phyloP scores from a whole-genome alignment of 2,113 vertebrate genomes.

The Oryzias javanicus region DNA sequence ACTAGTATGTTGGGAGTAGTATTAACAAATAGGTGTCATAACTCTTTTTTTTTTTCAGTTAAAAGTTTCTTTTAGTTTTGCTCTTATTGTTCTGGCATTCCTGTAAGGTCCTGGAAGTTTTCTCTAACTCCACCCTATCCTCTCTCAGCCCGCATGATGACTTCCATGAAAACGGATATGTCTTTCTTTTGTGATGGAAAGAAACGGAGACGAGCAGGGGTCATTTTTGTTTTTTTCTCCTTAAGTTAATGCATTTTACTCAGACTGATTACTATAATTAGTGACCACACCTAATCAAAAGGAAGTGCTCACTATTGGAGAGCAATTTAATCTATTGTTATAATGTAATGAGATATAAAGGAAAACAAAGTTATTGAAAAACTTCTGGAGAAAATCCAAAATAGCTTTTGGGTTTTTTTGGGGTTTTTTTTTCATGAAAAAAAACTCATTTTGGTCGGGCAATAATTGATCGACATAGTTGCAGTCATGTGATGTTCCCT shows the following conservation, averaged over 20 bases:
- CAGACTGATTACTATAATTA: too few relatives aligned
- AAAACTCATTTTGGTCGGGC: conserved; percentile 1
- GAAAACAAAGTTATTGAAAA: not conserved
- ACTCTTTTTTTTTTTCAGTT: conserved; percentile 22
- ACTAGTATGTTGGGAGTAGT: not conserved
- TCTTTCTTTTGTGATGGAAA: conserved; percentile 4
- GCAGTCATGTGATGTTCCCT: not conserved
- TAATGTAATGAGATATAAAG: not conserved
- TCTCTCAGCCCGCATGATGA: conserved; percentile 10
- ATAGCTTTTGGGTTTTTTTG: too few relatives aligned
- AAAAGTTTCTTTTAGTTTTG: conserved; percentile 8
- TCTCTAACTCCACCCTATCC: conserved; percentile 11
- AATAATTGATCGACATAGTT: not conserved
- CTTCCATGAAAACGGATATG: conserved; percentile 12
- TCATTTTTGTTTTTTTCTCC: conserved; percentile 2
- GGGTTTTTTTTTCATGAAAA: not conserved
- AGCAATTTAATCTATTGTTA: not conserved
- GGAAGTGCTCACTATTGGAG: not conserved
- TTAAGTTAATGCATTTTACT: not conserved
- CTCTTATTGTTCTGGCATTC: conserved; percentile 10
- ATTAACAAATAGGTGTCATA: conserved; percentile 12
- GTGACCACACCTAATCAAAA: not conserved
- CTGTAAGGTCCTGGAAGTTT: not conserved
- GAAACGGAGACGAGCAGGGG: conserved; percentile 5
- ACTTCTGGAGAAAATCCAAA: too few relatives aligned